Evolutionary conservation across 2,888 invertebrate genomes (phyloP).

Genomic region (Bedellia somnulentella): DNA sequence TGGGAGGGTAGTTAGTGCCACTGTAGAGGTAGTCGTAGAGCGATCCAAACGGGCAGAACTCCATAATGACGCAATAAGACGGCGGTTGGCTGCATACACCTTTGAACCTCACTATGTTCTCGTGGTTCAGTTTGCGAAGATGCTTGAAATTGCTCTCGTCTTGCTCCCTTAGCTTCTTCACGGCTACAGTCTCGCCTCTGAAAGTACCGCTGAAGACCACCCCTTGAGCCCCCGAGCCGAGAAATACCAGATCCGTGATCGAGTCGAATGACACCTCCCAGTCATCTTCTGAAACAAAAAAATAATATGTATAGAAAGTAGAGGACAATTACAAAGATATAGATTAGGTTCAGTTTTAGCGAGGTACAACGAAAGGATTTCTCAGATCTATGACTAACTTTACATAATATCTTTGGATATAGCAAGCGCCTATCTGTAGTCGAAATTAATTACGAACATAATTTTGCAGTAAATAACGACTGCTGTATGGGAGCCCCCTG

Average conservation of each 20-base stretch:
- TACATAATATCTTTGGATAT: too few species aligned
- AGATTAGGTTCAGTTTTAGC: too few species aligned
- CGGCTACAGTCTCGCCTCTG: conserved; percentile 85
- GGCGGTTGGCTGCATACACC: conserved; percentile 94
- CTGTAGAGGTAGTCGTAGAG: conserved; percentile 87
- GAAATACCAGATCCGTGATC: conserved; percentile 83
- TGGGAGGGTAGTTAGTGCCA: conserved; percentile 82
- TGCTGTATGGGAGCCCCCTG: too few species aligned
- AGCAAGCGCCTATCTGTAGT: too few species aligned
- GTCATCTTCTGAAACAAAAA: conserved; percentile 66
- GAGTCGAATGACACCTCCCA: conserved; percentile 96
- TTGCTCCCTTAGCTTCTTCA: conserved; percentile 92
- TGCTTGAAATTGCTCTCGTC: conserved; percentile 93
- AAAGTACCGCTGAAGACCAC: conserved; percentile 89
- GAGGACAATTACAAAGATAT: background rate
- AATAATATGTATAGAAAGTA: too few species aligned
- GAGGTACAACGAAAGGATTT: too few species aligned
- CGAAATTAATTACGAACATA: too few species aligned
- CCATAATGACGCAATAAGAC: conserved; percentile 96
- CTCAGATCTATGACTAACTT: too few species aligned
- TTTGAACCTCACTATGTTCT: conserved; percentile 82
- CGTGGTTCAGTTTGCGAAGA: conserved; percentile 88
- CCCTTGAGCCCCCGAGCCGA: conserved; percentile 96
- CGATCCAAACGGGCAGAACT: conserved; percentile 95
- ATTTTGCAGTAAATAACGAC: too few species aligned